A percentile compares a stretch with the other conserved stretches of the same genome.
These are phyloP conservation scores for Dromas ardeola DNA, from an alignment of 2,113 vertebrate genomes.

Conservation along the genomic window DNA sequence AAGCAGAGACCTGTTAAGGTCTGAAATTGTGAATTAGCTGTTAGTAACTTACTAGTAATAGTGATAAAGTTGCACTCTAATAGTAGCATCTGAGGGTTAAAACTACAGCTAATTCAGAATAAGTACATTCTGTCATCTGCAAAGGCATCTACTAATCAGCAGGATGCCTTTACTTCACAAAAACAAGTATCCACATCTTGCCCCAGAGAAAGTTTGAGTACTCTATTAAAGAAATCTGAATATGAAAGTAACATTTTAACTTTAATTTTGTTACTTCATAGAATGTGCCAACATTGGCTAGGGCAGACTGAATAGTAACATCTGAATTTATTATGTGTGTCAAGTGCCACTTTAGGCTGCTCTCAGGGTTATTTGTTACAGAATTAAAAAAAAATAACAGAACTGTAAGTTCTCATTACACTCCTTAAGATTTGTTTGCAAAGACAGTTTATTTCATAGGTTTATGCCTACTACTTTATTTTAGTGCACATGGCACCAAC, in stretches of 20 bases:
- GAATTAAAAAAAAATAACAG: not conserved
- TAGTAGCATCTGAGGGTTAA: not conserved
- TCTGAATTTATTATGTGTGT: not conserved
- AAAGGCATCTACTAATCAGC: not conserved
- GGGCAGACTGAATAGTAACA: not conserved
- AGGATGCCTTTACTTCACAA: not conserved
- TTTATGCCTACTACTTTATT: not conserved
- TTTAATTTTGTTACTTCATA: not conserved
- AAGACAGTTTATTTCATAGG: not conserved
- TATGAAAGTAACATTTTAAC: not conserved
- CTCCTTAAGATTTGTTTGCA: not conserved
- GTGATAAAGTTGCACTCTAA: not conserved
- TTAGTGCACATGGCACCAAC: not conserved
- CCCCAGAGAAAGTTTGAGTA: not conserved
- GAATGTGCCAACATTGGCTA: not conserved
- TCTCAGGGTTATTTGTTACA: not conserved
- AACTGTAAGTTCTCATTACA: not conserved
- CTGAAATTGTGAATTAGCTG: not conserved
- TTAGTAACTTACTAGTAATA: not conserved
- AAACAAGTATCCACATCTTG: not conserved
- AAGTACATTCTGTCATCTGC: not conserved
- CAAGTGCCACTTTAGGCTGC: not conserved
- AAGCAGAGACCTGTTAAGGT: not conserved
- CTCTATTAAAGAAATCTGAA: not conserved
- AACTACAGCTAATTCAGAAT: not conserved